Conservation (phyloP, 2,113 vertebrate genomes). For the Sebastes schlegelii region DNA sequence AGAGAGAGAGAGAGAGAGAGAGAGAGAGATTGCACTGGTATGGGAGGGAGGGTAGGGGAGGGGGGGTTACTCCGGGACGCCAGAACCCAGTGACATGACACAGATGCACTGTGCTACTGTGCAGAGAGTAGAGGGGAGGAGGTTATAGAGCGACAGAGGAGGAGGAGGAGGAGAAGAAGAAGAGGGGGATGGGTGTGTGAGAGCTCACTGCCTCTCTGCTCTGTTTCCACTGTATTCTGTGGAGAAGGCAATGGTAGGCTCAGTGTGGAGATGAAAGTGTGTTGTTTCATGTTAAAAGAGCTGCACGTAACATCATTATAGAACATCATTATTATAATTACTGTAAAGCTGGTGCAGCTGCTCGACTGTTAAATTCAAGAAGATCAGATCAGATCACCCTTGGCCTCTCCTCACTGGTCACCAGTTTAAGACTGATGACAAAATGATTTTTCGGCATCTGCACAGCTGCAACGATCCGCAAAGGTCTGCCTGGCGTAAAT, state of each 20-base stretch:
- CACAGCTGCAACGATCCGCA: not conserved
- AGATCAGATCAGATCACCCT: not conserved
- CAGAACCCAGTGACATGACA: slow-evolving; percentile 84
- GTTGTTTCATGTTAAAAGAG: not conserved
- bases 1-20: slow-evolving; percentile 26
- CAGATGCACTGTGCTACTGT: slow-evolving; percentile 80
- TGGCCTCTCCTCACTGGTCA: not conserved
- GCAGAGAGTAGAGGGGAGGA: slow-evolving; percentile 36
- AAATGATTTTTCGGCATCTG: not conserved
- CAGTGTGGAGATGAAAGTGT: not conserved
- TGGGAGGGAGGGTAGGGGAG: slow-evolving; percentile 62
- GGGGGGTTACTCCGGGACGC: slow-evolving; percentile 79
- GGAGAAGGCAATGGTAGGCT: slow-evolving; percentile 34
- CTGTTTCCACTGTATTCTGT: slow-evolving; percentile 42
- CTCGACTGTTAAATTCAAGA: not conserved
- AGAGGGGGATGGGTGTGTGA: slow-evolving; percentile 55
- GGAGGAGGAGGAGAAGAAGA: not conserved
- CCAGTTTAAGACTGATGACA: not conserved
- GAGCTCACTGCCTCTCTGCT: slow-evolving; percentile 67
- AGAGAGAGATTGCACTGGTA: slow-evolving; percentile 25
- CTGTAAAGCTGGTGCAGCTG: not conserved
- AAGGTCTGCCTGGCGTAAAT: not conserved
- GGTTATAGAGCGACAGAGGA: slow-evolving; percentile 11
- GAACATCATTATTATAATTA: not conserved
- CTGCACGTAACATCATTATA: not conserved